Conservation (phyloP, 1,140 invertebrate genomes). For the Orussus abietinus region DNA sequence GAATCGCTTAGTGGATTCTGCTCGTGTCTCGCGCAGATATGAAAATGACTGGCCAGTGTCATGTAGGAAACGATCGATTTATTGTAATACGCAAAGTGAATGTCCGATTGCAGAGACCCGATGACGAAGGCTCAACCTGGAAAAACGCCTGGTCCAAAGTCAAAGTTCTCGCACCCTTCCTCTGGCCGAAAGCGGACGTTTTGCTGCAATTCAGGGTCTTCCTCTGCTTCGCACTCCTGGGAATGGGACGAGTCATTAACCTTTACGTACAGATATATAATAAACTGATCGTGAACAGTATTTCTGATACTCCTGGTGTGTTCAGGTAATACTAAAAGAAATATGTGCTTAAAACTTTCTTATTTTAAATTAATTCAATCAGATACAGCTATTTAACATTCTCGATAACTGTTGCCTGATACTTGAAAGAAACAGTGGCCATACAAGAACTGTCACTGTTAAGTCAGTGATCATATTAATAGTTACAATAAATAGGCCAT, state of each 20-base stretch:
- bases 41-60: too few species aligned
- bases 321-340: too few species aligned
- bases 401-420: too few species aligned
- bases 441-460: too few species aligned
- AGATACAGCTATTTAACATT: too few species aligned
- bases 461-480: too few species aligned
- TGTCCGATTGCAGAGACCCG: constrained; percentile 43
- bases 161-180: constrained; percentile 76
- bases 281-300: constrained; percentile 69
- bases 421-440: too few species aligned
- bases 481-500: too few species aligned
- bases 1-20: too few species aligned
- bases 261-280: constrained; percentile 91
- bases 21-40: too few species aligned
- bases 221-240: constrained; percentile 75
- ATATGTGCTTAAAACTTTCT: too few species aligned
- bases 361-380: too few species aligned
- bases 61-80: background rate
- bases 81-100: constrained; percentile 10
- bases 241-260: constrained; percentile 83
- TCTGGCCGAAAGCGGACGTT: constrained; percentile 87
- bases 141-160: constrained; percentile 74
- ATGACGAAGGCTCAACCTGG: constrained; percentile 72
- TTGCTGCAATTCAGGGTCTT: constrained; percentile 79
- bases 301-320: constrained; percentile 39